Evolutionary conservation across 2,888 invertebrate species (phyloP).

Genomic region (Apamea anceps): DNA sequence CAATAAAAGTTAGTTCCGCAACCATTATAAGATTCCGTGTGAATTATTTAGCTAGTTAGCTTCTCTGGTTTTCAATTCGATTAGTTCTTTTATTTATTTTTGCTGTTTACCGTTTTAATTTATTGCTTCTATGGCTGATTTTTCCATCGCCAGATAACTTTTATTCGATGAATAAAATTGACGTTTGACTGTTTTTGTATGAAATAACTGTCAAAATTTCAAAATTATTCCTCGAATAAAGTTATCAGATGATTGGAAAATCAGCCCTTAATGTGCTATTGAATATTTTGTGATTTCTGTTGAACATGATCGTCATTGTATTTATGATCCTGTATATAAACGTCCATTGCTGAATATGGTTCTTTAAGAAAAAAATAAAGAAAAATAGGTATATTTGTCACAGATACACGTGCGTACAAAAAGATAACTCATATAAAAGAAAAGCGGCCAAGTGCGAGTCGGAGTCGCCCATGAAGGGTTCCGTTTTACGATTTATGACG

Average conservation of each 20-base stretch:
- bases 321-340: too few relatives aligned
- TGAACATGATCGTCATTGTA: background rate
- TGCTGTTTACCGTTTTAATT: background rate
- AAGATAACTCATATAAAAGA: background rate
- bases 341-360: too few relatives aligned
- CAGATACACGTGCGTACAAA: background rate
- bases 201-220: too few relatives aligned
- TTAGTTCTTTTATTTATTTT: constrained; percentile 7
- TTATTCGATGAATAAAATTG: too few relatives aligned
- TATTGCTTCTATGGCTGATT: background rate
- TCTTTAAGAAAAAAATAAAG: background rate
- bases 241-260: too few relatives aligned
- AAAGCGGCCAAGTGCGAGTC: too few relatives aligned
- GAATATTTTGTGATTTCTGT: background rate
- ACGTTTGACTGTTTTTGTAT: too few relatives aligned
- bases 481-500: too few relatives aligned
- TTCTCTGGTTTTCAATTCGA: constrained; percentile 14
- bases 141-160: too few relatives aligned
- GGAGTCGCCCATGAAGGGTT: too few relatives aligned
- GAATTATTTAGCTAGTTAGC: constrained; percentile 46
- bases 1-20: constrained; percentile 57
- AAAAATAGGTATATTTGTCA: background rate
- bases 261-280: too few relatives aligned
- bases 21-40: constrained; percentile 49
- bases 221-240: too few relatives aligned